A percentile compares a stretch with the other conserved stretches of the same genome.
Conservation (phyloP, 2,888 invertebrate genomes). For the Mechanitis messenoides region DNA sequence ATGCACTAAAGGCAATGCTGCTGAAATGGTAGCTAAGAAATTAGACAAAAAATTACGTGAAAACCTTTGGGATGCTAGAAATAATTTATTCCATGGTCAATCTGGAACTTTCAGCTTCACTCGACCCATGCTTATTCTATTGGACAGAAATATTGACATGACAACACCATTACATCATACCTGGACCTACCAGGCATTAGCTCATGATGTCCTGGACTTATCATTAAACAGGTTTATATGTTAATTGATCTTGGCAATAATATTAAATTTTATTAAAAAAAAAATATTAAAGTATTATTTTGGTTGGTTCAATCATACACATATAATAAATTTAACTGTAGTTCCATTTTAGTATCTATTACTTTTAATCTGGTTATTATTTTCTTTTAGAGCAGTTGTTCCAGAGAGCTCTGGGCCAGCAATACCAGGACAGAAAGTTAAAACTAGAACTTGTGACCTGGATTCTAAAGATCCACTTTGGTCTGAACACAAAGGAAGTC, state of each 20-base stretch:
- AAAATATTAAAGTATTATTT: too few species aligned
- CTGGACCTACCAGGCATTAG: constrained; percentile 99
- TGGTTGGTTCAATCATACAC: too few species aligned
- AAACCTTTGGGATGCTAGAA: constrained; percentile 96
- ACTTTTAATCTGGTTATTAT: neutral
- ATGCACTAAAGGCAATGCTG: constrained; percentile 96
- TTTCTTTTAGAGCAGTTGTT: constrained; percentile 56
- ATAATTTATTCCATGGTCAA: constrained; percentile 94
- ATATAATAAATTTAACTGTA: too few species aligned
- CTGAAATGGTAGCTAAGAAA: constrained; percentile 98
- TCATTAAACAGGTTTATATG: constrained; percentile 84
- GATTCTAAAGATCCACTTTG: constrained; percentile 94
- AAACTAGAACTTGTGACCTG: constrained; percentile 92
- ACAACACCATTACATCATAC: constrained; percentile 99
- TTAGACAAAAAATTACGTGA: constrained; percentile 97
- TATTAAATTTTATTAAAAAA: too few species aligned
- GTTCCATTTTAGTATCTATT: too few species aligned
- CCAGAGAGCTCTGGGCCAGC: constrained; percentile 61
- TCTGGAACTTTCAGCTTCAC: constrained; percentile 90
- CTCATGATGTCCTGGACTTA: constrained; percentile 96
- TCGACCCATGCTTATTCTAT: constrained; percentile 91
- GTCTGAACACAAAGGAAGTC: constrained; percentile 94
- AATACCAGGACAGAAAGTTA: constrained; percentile 81
- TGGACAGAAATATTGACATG: constrained; percentile 97
- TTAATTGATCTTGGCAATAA: too few species aligned